Evolutionary conservation across 1,140 invertebrate species (phyloP).

Genomic region (Macrosteles quadrilineatus): DNA sequence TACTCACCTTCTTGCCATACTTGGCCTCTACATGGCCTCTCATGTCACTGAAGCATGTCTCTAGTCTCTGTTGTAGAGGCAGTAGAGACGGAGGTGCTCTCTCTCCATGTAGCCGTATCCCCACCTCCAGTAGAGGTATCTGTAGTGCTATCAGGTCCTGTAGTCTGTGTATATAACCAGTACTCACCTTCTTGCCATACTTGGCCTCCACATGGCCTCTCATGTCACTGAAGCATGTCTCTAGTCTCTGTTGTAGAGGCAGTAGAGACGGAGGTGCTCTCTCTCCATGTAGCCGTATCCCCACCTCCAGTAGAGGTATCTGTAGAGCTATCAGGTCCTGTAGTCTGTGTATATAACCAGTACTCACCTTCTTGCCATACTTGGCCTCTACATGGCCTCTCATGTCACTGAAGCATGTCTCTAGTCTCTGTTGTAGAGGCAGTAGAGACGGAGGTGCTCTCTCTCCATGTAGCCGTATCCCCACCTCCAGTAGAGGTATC

Average conservation of each 20-base stretch:
- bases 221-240: no score
- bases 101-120: slow-evolving; percentile 65
- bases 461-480: slow-evolving; percentile 65
- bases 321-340: no score
- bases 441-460: slow-evolving; percentile 64
- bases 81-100: slow-evolving; percentile 64
- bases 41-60: slow-evolving; percentile 75
- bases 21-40: slow-evolving; percentile 73
- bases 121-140: slow-evolving; percentile 75
- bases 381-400: slow-evolving; percentile 73
- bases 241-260: no score
- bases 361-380: slow-evolving; percentile 71
- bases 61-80: slow-evolving; percentile 76
- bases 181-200: no score
- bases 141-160: no score
- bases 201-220: no score
- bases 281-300: no score
- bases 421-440: slow-evolving; percentile 76
- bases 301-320: no score
- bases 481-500: slow-evolving; percentile 75
- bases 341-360: no score
- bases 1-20: slow-evolving; percentile 71
- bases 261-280: no score
- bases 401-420: slow-evolving; percentile 75
- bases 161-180: no score